phyloP scores from a whole-genome alignment of 2,113 vertebrate species.

The Meriones unguiculatus region DNA sequence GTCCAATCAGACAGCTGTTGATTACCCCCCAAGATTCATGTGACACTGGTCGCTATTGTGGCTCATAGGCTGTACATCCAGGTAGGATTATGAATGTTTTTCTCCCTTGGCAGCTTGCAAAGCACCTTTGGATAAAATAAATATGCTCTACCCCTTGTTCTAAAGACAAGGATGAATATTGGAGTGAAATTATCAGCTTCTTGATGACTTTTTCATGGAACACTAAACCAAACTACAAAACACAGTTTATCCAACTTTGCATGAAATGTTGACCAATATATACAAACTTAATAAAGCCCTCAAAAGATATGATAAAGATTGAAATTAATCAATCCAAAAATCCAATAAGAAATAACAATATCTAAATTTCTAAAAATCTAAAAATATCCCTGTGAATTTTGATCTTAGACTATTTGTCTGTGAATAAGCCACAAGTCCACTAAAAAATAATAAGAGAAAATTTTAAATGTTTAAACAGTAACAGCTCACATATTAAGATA shows the following conservation, averaged over 20 bases:
- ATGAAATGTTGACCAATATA: background rate
- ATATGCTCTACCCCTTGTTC: background rate
- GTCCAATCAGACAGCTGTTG: background rate
- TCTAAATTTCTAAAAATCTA: background rate
- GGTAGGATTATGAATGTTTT: no score
- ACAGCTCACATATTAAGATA: background rate
- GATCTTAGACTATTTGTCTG: background rate
- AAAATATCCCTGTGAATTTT: background rate
- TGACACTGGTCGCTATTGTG: background rate
- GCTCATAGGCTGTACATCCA: background rate
- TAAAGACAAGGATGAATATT: background rate
- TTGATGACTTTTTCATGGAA: background rate
- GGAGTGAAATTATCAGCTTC: background rate
- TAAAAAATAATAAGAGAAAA: conserved; percentile 6
- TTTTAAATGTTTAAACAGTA: background rate
- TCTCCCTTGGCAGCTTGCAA: background rate
- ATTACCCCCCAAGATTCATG: background rate
- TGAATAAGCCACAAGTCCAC: background rate
- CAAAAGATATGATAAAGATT: background rate
- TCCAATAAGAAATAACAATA: background rate
- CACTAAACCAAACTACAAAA: background rate
- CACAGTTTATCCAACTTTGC: background rate
- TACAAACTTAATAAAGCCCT: background rate
- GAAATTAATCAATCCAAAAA: background rate
- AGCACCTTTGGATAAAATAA: background rate